Evolutionary conservation across 1,140 invertebrate genomes (phyloP).

Genomic region (Heliconius eleuchia): DNA sequence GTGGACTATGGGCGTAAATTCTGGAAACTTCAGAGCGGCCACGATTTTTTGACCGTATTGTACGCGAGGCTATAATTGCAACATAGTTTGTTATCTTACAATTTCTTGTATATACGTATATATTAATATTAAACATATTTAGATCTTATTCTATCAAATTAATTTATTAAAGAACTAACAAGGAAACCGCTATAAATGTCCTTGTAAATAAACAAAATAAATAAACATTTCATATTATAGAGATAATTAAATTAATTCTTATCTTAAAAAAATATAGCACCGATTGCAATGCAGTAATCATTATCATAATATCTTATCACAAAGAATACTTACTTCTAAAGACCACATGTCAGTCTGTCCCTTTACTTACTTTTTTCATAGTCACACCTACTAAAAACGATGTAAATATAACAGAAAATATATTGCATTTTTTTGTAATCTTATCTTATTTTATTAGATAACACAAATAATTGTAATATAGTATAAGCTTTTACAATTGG

Average conservation of each 20-base stretch:
- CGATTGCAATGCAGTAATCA: constrained; percentile 14
- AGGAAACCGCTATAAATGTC: neutral
- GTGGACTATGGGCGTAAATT: too few species aligned
- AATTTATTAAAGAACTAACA: neutral
- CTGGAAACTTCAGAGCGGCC: too few species aligned
- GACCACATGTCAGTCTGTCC: neutral
- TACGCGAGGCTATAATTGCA: neutral
- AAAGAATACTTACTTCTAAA: neutral
- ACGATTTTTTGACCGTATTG: too few species aligned
- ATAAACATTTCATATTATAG: neutral
- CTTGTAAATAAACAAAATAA: constrained; percentile 11
- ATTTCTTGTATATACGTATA: neutral
- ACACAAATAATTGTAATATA: neutral
- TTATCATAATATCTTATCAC: neutral
- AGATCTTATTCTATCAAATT: neutral
- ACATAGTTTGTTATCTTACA: neutral
- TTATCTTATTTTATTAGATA: neutral
- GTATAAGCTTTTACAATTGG: neutral
- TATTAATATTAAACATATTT: neutral
- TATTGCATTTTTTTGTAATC: neutral
- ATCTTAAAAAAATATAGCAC: neutral
- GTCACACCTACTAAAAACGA: neutral
- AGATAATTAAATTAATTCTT: neutral
- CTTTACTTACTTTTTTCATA: neutral
- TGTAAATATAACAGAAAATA: neutral